Evolutionary conservation across 2,888 invertebrate species (phyloP).

Genomic region (Meliscaeva auricollis): DNA sequence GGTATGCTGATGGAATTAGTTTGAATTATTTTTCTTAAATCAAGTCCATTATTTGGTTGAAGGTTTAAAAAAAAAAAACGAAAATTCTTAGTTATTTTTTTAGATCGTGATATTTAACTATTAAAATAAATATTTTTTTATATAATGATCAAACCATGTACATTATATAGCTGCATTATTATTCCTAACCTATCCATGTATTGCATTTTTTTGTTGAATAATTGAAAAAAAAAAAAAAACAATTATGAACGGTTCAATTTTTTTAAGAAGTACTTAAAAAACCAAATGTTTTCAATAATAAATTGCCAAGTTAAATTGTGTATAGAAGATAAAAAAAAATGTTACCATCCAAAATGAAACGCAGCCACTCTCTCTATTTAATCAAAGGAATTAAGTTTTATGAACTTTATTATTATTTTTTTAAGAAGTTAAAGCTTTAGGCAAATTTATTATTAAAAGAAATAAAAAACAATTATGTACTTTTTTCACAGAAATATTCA

Average conservation of each 20-base stretch:
- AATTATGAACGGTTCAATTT: conserved; percentile 1
- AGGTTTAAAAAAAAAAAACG: not conserved
- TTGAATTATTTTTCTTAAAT: conserved; percentile 5
- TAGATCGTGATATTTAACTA: conserved; percentile 32
- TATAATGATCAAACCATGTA: not conserved
- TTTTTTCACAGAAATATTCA: not conserved
- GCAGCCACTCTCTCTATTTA: conserved; percentile 5
- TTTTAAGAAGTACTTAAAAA: conserved; percentile 24
- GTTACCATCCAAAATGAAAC: conserved; percentile 16
- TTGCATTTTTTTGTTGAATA: not conserved
- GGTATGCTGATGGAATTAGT: not conserved
- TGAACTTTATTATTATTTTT: not conserved
- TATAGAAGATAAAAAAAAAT: not conserved
- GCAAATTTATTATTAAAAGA: not conserved
- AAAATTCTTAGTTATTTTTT: conserved; percentile 11
- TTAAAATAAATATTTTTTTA: conserved; percentile 5
- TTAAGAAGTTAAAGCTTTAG: conserved; percentile 19
- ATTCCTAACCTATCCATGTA: not conserved
- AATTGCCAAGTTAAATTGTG: conserved; percentile 9
- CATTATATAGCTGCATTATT: not conserved
- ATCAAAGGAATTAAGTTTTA: not conserved
- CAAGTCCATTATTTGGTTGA: conserved; percentile 23
- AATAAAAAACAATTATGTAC: no score
- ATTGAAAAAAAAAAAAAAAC: not conserved
- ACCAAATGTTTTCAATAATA: conserved; percentile 14